phyloP scores from a whole-genome alignment of 1,140 invertebrate species.

The Zaprionus tsacasi region DNA sequence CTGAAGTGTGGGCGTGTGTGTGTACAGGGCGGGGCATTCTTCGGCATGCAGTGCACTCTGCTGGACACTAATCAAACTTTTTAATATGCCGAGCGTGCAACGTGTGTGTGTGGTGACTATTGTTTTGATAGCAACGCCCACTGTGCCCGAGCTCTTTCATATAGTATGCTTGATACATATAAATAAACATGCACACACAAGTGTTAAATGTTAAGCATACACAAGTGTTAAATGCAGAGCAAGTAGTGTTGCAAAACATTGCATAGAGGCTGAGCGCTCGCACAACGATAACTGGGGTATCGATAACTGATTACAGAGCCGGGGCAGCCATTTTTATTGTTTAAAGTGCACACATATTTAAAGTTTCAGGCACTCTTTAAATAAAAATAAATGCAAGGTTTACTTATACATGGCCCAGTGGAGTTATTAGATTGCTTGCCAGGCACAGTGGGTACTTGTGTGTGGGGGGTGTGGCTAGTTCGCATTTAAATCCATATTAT shows the following conservation, averaged over 20 bases:
- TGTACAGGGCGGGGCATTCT: conserved; percentile 20
- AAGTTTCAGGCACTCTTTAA: conserved; percentile 2
- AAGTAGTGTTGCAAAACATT: not conserved
- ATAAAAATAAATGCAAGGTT: not conserved
- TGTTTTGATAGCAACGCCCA: conserved; percentile 57
- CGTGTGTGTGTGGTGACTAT: conserved; percentile 74
- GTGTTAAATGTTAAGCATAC: not conserved
- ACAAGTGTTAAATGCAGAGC: not conserved
- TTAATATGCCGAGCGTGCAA: conserved; percentile 74
- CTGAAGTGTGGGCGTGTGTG: conserved; percentile 12
- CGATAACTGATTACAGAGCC: not conserved
- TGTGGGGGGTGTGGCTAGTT: not conserved
- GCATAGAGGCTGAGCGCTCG: not conserved
- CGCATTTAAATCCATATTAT: conserved; percentile 31
- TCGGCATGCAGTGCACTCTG: conserved; percentile 43
- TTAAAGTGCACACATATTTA: not conserved
- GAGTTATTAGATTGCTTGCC: conserved; percentile 50
- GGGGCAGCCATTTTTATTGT: not conserved
- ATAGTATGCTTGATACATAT: not conserved
- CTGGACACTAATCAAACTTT: conserved; percentile 80
- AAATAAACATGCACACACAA: conserved; percentile 14
- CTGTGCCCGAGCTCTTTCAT: not conserved
- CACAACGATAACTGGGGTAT: not conserved
- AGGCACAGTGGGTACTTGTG: not conserved
- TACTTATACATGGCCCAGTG: conserved; percentile 37